Conservation (phyloP, 2,113 vertebrate genomes). For the Symphodus melops region DNA sequence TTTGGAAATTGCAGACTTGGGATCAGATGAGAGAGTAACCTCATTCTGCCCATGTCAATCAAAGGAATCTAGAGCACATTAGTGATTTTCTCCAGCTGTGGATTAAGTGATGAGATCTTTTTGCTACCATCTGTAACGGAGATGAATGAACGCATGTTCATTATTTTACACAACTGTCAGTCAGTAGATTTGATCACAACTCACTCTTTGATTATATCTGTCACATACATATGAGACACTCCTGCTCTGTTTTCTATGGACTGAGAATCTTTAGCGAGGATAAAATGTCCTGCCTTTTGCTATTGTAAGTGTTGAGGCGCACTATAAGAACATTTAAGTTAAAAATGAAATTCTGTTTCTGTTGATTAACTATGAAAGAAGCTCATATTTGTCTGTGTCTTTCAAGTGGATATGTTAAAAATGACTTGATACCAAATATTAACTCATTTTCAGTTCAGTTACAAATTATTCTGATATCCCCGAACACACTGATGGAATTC, state of each 20-base stretch:
- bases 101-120: constrained; percentile 65
- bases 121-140: constrained; percentile 65
- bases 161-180: constrained; percentile 65
- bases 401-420: constrained; percentile 43
- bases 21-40: constrained; percentile 48
- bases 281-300: constrained; percentile 51
- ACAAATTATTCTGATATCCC: background rate
- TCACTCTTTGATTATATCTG: constrained; percentile 55
- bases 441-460: constrained; percentile 27
- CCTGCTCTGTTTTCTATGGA: constrained; percentile 44
- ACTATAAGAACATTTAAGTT: constrained; percentile 36
- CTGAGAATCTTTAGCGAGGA: constrained; percentile 32
- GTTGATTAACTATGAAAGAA: constrained; percentile 40
- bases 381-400: constrained; percentile 52
- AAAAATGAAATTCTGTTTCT: constrained; percentile 39
- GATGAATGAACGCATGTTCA: constrained; percentile 63
- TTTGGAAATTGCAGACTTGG: constrained; percentile 43
- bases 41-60: constrained; percentile 53
- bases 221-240: constrained; percentile 54
- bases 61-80: constrained; percentile 62
- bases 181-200: constrained; percentile 56
- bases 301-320: constrained; percentile 31
- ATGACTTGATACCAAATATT: constrained; percentile 21
- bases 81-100: constrained; percentile 62
- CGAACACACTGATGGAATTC: constrained; percentile 15